phyloP scores from a whole-genome alignment of 2,113 vertebrate genomes.

The Agelaius phoeniceus region DNA sequence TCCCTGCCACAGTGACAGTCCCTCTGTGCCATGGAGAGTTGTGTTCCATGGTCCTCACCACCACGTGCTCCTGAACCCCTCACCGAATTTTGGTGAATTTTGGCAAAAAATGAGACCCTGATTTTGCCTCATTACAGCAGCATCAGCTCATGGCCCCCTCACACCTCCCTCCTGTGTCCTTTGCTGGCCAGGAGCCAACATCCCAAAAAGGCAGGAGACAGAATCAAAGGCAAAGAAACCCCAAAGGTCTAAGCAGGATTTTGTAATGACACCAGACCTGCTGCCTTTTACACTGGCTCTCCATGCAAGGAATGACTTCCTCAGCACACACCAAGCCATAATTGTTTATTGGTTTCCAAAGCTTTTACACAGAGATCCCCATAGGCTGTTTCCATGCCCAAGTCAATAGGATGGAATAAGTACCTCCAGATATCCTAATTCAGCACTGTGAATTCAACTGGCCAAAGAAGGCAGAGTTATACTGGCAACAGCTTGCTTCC shows the following conservation, averaged over 20 bases:
- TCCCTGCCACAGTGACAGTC: background rate
- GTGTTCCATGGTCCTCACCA: background rate
- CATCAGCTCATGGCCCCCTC: background rate
- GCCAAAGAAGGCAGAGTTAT: background rate
- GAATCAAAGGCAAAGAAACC: background rate
- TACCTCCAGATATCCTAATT: background rate
- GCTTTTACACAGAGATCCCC: background rate
- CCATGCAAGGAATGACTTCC: background rate
- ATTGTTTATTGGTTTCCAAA: background rate
- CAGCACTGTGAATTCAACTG: background rate
- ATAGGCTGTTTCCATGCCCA: background rate
- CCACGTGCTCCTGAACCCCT: background rate
- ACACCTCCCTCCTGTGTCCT: fast-evolving
- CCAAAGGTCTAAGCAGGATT: background rate
- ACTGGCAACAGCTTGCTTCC: background rate
- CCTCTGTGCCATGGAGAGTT: background rate
- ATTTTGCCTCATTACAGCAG: background rate
- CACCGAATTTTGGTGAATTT: background rate
- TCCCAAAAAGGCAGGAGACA: background rate
- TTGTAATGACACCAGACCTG: background rate
- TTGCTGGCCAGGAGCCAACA: background rate
- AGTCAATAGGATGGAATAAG: background rate
- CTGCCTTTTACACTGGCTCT: background rate
- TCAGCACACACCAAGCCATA: background rate
- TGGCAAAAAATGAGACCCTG: background rate